Base-by-base conservation (phyloP, 2,888 invertebrate species). In the Mythimna albipuncta region DNA sequence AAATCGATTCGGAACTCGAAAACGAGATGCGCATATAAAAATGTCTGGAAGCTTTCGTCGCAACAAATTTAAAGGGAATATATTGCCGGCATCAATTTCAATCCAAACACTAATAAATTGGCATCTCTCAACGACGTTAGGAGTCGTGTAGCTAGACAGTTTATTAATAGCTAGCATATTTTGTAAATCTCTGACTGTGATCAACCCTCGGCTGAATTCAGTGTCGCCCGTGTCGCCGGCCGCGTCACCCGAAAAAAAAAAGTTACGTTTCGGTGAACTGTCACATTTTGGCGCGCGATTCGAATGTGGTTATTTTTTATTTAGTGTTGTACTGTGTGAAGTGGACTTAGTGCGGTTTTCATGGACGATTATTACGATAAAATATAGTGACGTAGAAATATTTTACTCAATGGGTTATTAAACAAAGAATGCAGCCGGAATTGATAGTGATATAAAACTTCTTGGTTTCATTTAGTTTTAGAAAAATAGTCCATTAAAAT, bases 31-130 rank as follows among this genome's bases (percentile, higher is more conserved):
- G 81, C 66, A 79, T 87, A 93, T 94, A 94, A 94, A 94, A 94
- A 93, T 81, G 93, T 94, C 93, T 65, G 79, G 81, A 81, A 88
- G 92, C 94, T 95, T 94, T 95, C 96, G 94, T 85, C 94, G 93
- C 88, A 89, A 94, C 95, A 94, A 95, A 96, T 94, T 94, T 93
- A 93, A 90, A 89, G 91, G 92, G 92, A 93, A 96, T 94, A 94
- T 96, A 96, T 95, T 88, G 92, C 91, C 90, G 87, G 94, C 95
- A 95, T 96, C 96, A 94, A 95, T 96, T 96, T 95, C 94, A 94
- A 96, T 96, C 92, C 91, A 96, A 96, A 96, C 95, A 95, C 90
- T 94, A 95, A 96, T 96, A 96, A 96, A 96, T 96, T 95, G 95
- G 94, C 94, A 91, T 95, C 95, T 94, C 94, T 94, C 95, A 93